These are phyloP conservation scores for Sinodicranocentrus sp. DNA, from an alignment of 2,888 invertebrate species.

Conservation along the genomic window DNA sequence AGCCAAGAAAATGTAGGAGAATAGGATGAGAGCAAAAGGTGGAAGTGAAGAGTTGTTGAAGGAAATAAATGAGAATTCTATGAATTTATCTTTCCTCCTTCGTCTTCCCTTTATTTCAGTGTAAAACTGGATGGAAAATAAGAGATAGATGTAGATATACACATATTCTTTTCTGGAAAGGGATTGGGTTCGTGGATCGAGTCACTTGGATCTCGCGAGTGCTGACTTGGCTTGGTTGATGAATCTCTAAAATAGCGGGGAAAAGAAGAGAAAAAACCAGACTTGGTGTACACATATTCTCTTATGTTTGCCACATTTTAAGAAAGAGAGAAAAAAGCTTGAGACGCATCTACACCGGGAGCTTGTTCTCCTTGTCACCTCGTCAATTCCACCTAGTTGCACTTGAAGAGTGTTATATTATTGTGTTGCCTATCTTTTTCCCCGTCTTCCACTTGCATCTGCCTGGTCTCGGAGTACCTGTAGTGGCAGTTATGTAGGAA, in stretches of 20 bases:
- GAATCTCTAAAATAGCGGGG: too few species aligned
- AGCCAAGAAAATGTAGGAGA: slow-evolving; percentile 6
- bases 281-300: too few species aligned
- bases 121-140: not conserved
- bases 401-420: slow-evolving; percentile 27
- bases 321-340: too few species aligned
- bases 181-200: too few species aligned
- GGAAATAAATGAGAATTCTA: slow-evolving; percentile 45
- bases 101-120: slow-evolving; percentile 13
- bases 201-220: too few species aligned
- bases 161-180: too few species aligned
- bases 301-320: too few species aligned
- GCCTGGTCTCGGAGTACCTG: not conserved
- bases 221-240: too few species aligned
- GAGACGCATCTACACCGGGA: not conserved
- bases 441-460: not conserved
- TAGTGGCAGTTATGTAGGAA: slow-evolving; percentile 4
- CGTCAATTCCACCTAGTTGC: slow-evolving; percentile 41
- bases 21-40: slow-evolving; percentile 13
- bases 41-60: slow-evolving; percentile 42
- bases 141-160: not conserved
- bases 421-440: slow-evolving; percentile 2
- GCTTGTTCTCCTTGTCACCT: slow-evolving; percentile 18
- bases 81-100: slow-evolving; percentile 30
- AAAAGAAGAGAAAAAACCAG: too few species aligned